Percentiles rank a stretch among this genome's conserved stretches.
Conservation (phyloP, 2,113 vertebrate species). For the Tamias sibiricus region DNA sequence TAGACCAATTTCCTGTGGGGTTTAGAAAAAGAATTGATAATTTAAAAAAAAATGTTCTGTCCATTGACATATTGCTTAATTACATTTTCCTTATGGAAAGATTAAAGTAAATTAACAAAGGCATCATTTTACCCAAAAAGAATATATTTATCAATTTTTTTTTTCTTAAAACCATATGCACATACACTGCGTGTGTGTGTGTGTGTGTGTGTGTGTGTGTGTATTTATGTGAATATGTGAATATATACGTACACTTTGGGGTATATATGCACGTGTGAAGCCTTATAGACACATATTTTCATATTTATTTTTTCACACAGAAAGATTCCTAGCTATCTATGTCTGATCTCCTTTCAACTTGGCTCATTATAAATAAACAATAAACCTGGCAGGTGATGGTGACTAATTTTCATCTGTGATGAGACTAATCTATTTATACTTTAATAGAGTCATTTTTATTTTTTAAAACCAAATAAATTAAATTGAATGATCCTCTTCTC, state of each 20-base stretch:
- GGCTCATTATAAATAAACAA: not conserved
- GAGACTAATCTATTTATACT: slow-evolving; percentile 38
- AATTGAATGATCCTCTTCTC: slow-evolving; percentile 52
- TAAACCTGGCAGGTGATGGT: slow-evolving; percentile 30
- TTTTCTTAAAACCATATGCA: not conserved
- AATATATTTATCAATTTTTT: slow-evolving; percentile 17
- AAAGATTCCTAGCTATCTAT: slow-evolving; percentile 36
- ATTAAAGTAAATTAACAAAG: slow-evolving; percentile 13
- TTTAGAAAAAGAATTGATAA: slow-evolving; percentile 11
- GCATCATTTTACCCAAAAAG: not conserved
- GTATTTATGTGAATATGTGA: not conserved
- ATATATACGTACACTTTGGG: not conserved
- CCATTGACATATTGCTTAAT: not conserved
- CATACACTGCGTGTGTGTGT: not conserved
- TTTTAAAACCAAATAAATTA: slow-evolving; percentile 71
- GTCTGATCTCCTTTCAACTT: not conserved
- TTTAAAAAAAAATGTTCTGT: not conserved
- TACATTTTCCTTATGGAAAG: not conserved
- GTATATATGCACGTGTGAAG: not conserved
- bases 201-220: rapidly evolving
- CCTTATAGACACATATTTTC: not conserved
- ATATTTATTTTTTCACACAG: not conserved
- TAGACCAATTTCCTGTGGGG: not conserved
- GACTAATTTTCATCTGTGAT: slow-evolving; percentile 60
- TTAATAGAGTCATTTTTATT: slow-evolving; percentile 57